Evolutionary conservation across 2,113 vertebrate species (phyloP).

Genomic region (human (Homo sapiens)): DNA sequence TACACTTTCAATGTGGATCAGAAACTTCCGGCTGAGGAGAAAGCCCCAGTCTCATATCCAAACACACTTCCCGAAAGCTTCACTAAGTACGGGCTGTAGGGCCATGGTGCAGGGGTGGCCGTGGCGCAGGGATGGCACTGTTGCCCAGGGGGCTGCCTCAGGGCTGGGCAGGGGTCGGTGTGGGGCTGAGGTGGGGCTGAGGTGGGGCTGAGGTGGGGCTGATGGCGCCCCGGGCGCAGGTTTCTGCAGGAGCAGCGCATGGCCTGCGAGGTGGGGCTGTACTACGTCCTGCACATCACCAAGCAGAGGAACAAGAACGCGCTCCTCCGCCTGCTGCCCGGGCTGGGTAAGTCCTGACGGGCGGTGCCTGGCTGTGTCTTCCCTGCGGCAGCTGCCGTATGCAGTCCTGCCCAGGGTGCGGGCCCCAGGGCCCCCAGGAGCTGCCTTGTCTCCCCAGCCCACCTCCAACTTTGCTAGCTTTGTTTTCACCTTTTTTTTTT

Average conservation of each 20-base stretch:
- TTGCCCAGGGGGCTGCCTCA: accelerated
- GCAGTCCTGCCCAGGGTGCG: neutral
- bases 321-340: constrained; percentile 92
- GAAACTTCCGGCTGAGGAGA: constrained; percentile 95
- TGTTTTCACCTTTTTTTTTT: too few relatives aligned
- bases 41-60: constrained; percentile 89
- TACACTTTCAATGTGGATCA: constrained; percentile 94
- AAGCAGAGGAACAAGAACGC: constrained; percentile 97
- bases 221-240: constrained; percentile 77
- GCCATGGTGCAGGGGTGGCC: neutral
- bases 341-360: constrained; percentile 86
- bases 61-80: constrained; percentile 91
- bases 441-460: neutral
- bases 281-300: constrained; percentile 95
- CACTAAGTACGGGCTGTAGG: constrained; percentile 84
- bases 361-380: too few relatives aligned
- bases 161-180: neutral
- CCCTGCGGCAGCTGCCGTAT: neutral
- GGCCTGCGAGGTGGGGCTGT: constrained; percentile 97
- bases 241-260: constrained; percentile 95
- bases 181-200: accelerated
- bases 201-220: neutral
- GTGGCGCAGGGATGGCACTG: too few relatives aligned
- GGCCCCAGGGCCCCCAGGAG: neutral
- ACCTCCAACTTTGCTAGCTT: too few relatives aligned